Evolutionary conservation across 2,797 vertebrate genomes (phyloP).

Genomic region (Anguilla pacifica): DNA sequence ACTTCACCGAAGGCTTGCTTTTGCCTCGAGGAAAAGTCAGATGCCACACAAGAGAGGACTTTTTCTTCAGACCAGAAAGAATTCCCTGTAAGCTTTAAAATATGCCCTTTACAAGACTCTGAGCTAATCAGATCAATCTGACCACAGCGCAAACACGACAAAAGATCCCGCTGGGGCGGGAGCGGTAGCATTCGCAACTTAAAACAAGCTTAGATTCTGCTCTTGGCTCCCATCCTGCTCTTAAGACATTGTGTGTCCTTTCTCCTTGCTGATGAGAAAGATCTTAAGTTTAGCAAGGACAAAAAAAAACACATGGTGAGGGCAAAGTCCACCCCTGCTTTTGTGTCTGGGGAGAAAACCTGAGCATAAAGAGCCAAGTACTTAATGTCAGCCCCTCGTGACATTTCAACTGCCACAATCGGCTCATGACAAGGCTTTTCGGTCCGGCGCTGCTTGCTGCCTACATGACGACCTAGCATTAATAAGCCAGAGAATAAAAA

Average conservation of each 20-base stretch:
- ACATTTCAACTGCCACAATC: background rate
- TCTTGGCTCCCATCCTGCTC: background rate
- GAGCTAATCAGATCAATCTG: slow-evolving; percentile 11
- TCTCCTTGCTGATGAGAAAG: background rate
- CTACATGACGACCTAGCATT: background rate
- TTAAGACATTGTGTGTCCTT: background rate
- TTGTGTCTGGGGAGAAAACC: background rate
- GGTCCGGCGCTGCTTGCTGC: background rate
- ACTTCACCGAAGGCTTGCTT: background rate
- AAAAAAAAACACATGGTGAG: background rate
- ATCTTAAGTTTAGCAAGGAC: background rate
- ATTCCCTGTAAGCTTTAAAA: background rate
- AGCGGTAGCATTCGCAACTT: background rate
- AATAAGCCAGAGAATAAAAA: background rate
- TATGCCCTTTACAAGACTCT: slow-evolving; percentile 3
- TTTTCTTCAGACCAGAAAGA: background rate
- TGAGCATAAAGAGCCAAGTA: background rate
- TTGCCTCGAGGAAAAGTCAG: background rate
- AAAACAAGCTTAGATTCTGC: background rate
- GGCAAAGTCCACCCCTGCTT: background rate
- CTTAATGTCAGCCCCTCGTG: background rate
- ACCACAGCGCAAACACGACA: background rate
- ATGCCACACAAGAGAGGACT: background rate
- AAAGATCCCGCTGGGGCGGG: background rate
- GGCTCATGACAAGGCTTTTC: background rate